phyloP scores from a whole-genome alignment of 2,113 vertebrate genomes.

The Chloropsis hardwickii region DNA sequence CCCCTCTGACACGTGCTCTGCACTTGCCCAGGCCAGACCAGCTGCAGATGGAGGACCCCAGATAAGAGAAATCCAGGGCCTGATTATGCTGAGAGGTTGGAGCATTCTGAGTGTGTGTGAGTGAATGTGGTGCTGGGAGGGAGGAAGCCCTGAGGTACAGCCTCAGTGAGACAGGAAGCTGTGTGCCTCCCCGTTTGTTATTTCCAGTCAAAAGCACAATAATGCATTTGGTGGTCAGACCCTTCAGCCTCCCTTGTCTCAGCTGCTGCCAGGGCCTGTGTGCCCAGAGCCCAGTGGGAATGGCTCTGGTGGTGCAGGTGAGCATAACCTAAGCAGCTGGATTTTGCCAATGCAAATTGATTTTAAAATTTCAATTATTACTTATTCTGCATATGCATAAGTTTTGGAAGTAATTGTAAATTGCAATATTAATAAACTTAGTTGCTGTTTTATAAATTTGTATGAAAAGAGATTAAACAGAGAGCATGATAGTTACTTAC shows the following conservation, averaged over 20 bases:
- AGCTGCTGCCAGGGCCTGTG: background rate
- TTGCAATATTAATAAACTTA: background rate
- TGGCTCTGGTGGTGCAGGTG: background rate
- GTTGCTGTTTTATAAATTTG: background rate
- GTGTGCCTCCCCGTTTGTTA: background rate
- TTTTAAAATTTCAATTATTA: background rate
- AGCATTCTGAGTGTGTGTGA: background rate
- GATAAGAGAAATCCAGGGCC: background rate
- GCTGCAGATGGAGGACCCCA: background rate
- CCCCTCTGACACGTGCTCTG: background rate
- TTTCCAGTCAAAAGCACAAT: background rate
- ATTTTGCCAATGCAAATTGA: too few species aligned
- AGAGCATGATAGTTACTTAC: background rate
- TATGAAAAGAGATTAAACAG: background rate
- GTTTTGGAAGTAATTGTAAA: background rate
- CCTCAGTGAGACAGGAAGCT: background rate
- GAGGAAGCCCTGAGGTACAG: background rate
- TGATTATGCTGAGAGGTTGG: accelerated
- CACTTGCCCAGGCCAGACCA: background rate
- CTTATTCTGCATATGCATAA: background rate
- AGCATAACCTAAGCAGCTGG: too few species aligned
- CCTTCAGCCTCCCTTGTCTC: too few species aligned
- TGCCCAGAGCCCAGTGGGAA: background rate
- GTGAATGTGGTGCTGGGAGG: accelerated
- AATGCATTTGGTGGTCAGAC: background rate